Percentiles rank a stretch among this genome's conserved stretches.
phyloP scores from a whole-genome alignment of 2,888 invertebrate genomes.

The Taenaris catops region DNA sequence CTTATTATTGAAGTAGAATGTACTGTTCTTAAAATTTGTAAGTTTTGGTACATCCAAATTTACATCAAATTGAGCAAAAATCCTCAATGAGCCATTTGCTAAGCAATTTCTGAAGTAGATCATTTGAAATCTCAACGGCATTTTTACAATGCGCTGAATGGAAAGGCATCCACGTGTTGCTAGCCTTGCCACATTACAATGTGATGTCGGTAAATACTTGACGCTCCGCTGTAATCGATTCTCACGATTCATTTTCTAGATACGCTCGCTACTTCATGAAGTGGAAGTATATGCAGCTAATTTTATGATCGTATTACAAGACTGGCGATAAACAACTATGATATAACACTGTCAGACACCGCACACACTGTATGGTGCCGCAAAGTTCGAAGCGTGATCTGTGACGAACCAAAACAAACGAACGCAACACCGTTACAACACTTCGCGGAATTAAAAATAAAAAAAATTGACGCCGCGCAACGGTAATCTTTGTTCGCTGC shows the following conservation, averaged over 20 bases:
- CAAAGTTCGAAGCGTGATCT: conserved; percentile 28
- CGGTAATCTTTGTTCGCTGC: conserved; percentile 65
- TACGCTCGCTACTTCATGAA: conserved; percentile 4
- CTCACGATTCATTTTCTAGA: conserved; percentile 28
- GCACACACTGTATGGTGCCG: conserved; percentile 26
- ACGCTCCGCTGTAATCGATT: conserved; percentile 30
- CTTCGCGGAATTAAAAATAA: conserved; percentile 69
- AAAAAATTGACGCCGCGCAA: conserved; percentile 58
- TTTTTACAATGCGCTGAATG: conserved; percentile 9
- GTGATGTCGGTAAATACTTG: conserved; percentile 31
- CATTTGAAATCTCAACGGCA: background rate
- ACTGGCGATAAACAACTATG: conserved; percentile 20
- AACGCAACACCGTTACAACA: conserved; percentile 69
- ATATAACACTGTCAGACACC: conserved; percentile 24
- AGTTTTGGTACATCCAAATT: too few species aligned
- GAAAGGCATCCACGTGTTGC: conserved; percentile 21
- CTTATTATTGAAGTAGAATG: too few species aligned
- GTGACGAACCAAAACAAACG: conserved; percentile 66
- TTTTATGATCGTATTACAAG: conserved; percentile 12
- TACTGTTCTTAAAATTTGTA: too few species aligned
- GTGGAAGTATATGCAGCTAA: too few species aligned
- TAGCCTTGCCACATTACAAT: conserved; percentile 28
- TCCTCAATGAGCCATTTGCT: too few species aligned
- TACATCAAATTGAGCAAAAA: too few species aligned
- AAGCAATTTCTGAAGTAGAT: background rate